phyloP scores from a whole-genome alignment of 2,797 vertebrate genomes.

The Pseudochirops cupreus region DNA sequence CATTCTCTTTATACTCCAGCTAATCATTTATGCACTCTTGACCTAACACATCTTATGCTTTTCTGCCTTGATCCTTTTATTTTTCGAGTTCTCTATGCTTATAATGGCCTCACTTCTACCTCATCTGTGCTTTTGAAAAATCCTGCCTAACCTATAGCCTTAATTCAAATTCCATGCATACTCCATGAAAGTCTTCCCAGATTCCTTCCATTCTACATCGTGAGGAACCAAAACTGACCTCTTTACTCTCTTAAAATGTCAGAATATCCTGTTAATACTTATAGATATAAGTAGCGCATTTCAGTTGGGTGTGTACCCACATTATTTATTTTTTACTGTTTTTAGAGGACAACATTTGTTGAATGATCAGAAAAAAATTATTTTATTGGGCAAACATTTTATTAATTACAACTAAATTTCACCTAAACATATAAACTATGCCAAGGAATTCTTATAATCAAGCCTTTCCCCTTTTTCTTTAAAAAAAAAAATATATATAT shows the following conservation, averaged over 20 bases:
- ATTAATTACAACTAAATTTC: not conserved
- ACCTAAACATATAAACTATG: not conserved
- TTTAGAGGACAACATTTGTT: not conserved
- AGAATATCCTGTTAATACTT: not conserved
- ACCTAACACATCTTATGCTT: too few species aligned
- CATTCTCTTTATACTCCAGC: not conserved
- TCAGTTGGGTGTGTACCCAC: not conserved
- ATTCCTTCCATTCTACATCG: too few species aligned
- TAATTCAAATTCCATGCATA: too few species aligned
- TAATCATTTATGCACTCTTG: not conserved
- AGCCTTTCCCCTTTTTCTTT: not conserved
- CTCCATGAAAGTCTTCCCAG: too few species aligned
- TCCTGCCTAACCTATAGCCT: too few species aligned
- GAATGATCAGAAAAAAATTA: not conserved
- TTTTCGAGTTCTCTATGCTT: too few species aligned
- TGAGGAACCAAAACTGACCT: too few species aligned
- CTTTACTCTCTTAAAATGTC: not conserved
- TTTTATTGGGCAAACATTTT: not conserved
- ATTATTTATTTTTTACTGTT: not conserved
- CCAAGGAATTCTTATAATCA: not conserved
- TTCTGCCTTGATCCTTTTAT: too few species aligned
- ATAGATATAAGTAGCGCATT: not conserved
- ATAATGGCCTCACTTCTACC: too few species aligned
- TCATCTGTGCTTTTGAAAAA: too few species aligned
- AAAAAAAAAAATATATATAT: too few species aligned